Percentiles rank a stretch among this genome's conserved stretches.
Conservation (phyloP, 1,140 invertebrate species). For the Atta cephalotes region DNA sequence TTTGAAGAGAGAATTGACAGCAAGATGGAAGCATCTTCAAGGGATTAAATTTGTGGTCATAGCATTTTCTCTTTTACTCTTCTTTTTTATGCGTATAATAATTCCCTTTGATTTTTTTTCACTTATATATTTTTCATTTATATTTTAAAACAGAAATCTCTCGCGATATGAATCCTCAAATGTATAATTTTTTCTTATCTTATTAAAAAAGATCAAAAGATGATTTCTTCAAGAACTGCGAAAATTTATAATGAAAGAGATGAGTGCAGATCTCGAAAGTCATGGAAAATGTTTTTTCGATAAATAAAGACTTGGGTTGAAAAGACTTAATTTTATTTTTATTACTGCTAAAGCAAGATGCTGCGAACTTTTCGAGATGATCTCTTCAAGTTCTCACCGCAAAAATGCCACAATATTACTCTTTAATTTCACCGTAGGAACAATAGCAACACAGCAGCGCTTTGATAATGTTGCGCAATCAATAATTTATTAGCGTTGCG, state of each 20-base stretch:
- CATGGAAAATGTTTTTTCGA: not conserved
- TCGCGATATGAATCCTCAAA: not conserved
- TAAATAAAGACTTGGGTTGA: not conserved
- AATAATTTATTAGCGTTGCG: conserved; percentile 58
- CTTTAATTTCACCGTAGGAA: conserved; percentile 15
- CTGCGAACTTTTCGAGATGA: not conserved
- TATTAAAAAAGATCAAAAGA: not conserved
- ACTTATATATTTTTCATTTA: not conserved
- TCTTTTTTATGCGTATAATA: not conserved
- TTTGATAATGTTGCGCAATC: conserved; percentile 47
- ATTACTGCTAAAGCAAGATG: not conserved
- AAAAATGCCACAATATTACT: conserved; percentile 23
- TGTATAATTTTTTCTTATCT: not conserved
- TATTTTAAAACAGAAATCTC: conserved; percentile 32
- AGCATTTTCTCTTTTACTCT: conserved; percentile 24
- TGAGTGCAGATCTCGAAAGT: not conserved
- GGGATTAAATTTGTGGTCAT: not conserved
- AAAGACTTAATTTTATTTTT: conserved; percentile 2
- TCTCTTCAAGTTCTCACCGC: not conserved
- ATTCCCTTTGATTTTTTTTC: conserved; percentile 37
- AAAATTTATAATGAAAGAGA: not conserved
- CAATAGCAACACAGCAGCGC: not conserved
- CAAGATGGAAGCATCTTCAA: not conserved
- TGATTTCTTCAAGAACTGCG: not conserved
- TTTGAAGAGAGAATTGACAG: not conserved